Evolutionary conservation across 2,797 vertebrate species (phyloP).

Genomic region (Champsocephalus esox): DNA sequence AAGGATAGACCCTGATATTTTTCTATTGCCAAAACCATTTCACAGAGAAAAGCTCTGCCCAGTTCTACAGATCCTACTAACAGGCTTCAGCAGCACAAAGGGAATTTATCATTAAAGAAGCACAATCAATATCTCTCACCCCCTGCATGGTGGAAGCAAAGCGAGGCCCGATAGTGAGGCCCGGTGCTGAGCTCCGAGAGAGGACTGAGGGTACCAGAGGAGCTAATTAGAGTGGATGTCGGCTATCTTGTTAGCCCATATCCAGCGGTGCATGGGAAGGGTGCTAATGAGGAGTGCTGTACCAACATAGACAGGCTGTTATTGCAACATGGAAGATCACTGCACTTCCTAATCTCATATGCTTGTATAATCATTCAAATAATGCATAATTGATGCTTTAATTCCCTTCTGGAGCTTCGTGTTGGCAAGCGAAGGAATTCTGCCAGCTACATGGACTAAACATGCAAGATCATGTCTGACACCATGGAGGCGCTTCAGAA

Average conservation of each 20-base stretch:
- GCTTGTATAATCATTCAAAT: conserved; percentile 78
- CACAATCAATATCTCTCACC: conserved; percentile 78
- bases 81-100: conserved; percentile 78
- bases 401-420: conserved; percentile 62
- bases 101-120: conserved; percentile 85
- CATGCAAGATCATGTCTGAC: conserved; percentile 68
- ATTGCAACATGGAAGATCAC: conserved; percentile 75
- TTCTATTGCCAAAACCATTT: conserved; percentile 54
- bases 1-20: conserved; percentile 41
- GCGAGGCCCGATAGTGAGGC: conserved; percentile 55
- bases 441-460: conserved; percentile 52
- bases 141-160: conserved; percentile 65
- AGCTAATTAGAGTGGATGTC: conserved; percentile 78
- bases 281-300: conserved; percentile 75
- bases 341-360: conserved; percentile 71
- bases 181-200: conserved; percentile 57
- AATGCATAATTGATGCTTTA: conserved; percentile 77
- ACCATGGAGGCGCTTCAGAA: conserved; percentile 58
- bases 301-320: conserved; percentile 72
- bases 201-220: conserved; percentile 72
- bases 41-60: conserved; percentile 53
- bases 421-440: conserved; percentile 55
- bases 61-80: conserved; percentile 59
- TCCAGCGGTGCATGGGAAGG: conserved; percentile 73
- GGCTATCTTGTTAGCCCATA: conserved; percentile 77